phyloP scores from a whole-genome alignment of 2,888 invertebrate species.

The Xanthorhoe spadicearia region DNA sequence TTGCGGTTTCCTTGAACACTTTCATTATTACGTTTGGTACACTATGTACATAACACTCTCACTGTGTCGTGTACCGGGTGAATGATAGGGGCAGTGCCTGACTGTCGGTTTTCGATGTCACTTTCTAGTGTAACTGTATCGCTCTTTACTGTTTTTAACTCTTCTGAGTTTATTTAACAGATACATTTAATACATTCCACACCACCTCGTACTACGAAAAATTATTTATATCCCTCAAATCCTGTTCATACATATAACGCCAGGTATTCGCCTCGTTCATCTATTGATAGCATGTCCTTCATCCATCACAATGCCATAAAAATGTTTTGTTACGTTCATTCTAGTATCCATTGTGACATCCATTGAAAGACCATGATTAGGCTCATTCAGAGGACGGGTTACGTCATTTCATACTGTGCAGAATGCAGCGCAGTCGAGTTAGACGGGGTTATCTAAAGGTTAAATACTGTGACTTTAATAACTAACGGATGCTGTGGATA shows the following conservation, averaged over 20 bases:
- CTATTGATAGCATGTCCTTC: constrained; percentile 27
- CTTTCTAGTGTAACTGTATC: constrained; percentile 26
- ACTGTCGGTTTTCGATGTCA: constrained; percentile 12
- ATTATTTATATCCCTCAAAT: background rate
- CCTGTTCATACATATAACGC: background rate
- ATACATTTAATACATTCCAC: background rate
- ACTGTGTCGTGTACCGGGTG: constrained; percentile 14
- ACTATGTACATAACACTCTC: constrained; percentile 14
- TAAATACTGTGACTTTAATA: constrained; percentile 31
- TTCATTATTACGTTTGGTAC: constrained; percentile 37
- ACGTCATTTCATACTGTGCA: constrained; percentile 36
- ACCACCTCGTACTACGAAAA: no score
- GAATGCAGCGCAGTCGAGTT: constrained; percentile 28
- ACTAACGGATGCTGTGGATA: constrained; percentile 25
- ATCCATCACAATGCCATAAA: constrained; percentile 25
- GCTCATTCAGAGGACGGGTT: constrained; percentile 38
- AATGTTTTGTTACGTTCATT: constrained; percentile 31
- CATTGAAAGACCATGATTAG: constrained; percentile 41
- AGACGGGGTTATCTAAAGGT: constrained; percentile 36
- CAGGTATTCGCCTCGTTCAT: constrained; percentile 1
- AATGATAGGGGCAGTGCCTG: constrained; percentile 19
- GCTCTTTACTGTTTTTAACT: constrained; percentile 2
- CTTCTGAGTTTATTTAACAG: background rate
- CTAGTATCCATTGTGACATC: constrained; percentile 25
- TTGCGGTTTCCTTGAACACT: constrained; percentile 51